These are phyloP conservation scores for Benitochromis conjunctus DNA, from an alignment of 2,113 vertebrate genomes.

Conservation along the genomic window DNA sequence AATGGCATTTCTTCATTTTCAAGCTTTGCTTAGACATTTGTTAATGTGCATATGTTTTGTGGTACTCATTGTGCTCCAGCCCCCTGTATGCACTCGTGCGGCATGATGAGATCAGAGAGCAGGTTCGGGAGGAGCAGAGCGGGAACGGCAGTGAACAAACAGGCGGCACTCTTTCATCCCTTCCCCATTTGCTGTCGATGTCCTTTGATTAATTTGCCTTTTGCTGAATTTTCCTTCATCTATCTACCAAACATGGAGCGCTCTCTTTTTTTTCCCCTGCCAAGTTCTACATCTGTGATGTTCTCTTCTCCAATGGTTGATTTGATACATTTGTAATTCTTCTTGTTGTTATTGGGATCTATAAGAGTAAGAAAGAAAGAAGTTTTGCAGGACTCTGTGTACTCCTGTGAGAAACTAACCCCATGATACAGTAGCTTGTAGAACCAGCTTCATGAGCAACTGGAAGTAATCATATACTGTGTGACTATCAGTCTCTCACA, in stretches of 20 bases:
- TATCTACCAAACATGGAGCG: neutral
- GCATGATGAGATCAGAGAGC: conserved; percentile 68
- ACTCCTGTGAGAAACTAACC: neutral
- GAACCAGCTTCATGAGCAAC: neutral
- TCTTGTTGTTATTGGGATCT: neutral
- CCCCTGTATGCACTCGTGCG: conserved; percentile 50
- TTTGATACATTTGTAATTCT: neutral
- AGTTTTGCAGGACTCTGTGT: neutral
- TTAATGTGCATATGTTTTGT: conserved; percentile 11
- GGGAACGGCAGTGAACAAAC: conserved; percentile 57
- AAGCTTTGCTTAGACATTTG: neutral
- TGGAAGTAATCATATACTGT: neutral
- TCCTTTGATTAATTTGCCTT: conserved; percentile 72
- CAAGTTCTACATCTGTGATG: neutral
- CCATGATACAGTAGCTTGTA: neutral
- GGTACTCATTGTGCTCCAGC: conserved; percentile 29
- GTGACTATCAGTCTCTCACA: neutral
- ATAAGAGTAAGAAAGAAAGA: neutral
- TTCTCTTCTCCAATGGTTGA: neutral
- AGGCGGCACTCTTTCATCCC: conserved; percentile 65
- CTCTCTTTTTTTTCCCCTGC: neutral
- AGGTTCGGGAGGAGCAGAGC: conserved; percentile 58
- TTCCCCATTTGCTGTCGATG: conserved; percentile 66
- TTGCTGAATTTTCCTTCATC: conserved; percentile 38
- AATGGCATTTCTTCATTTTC: neutral